Conservation (phyloP, 2,888 invertebrate species). For the Laothoe populi region DNA sequence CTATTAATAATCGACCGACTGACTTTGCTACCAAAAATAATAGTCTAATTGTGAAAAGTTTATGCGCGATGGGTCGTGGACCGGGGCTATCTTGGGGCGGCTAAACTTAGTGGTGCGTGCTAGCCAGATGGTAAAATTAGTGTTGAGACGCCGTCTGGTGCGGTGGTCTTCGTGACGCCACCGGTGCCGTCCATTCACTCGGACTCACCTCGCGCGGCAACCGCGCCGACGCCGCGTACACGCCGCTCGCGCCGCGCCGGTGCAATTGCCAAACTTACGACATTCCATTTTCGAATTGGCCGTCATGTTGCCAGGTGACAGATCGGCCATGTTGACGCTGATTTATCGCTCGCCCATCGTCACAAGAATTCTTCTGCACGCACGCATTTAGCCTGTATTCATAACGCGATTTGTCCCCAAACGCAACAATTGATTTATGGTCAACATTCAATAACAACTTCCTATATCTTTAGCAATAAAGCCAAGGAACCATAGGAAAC, state of each 20-base stretch:
- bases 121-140: conserved; percentile 84
- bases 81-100: conserved; percentile 85
- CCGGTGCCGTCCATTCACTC: conserved; percentile 69
- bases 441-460: background rate
- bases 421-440: conserved; percentile 14
- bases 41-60: conserved; percentile 86
- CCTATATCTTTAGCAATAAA: background rate
- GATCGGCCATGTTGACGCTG: conserved; percentile 40
- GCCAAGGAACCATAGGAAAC: no score
- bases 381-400: conserved; percentile 33
- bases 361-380: conserved; percentile 27
- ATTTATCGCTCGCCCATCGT: conserved; percentile 40
- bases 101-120: conserved; percentile 85
- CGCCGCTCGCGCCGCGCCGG: conserved; percentile 57
- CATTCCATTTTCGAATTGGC: conserved; percentile 74
- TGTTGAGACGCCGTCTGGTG: conserved; percentile 82
- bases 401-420: conserved; percentile 29
- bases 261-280: conserved; percentile 82
- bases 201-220: conserved; percentile 63
- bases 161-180: conserved; percentile 77
- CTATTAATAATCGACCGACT: conserved; percentile 86
- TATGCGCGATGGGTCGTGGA: conserved; percentile 85
- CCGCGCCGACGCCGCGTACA: conserved; percentile 60
- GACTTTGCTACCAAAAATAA: conserved; percentile 86
- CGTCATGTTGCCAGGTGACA: conserved; percentile 66